Base-by-base conservation (phyloP, 2,888 invertebrate genomes). In the Aphidius colemani region DNA sequence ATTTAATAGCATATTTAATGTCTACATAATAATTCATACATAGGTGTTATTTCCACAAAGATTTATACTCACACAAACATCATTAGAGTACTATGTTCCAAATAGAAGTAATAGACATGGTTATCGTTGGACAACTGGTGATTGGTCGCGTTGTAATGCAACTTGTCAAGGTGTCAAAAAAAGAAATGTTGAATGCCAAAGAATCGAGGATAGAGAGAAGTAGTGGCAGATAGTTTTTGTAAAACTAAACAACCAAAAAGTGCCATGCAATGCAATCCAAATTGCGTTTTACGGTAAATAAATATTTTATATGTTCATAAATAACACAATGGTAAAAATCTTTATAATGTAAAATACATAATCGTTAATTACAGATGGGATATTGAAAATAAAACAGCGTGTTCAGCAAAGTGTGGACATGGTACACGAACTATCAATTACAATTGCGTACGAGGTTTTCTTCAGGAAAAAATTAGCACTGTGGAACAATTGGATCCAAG, bases 331-430 rank as follows among this genome's bases (percentile, higher is more conserved):
- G 13, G 2, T 18, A 1, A 1, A 1, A 1, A 18, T 18, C 1
- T 18, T 18, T 18, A 18, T 18, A 18, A 18, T 18, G 2, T 18
- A 18, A 18, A 18, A 18, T 30, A 30, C 13, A 10, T 7, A 11
- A 39, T 9, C 2, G 5, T 30, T 45, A 40, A 40, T 41, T 55
- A 55, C 72, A 87, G 87, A 51, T 90, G 90, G 90, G 83, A 85
- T 61, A 79, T 85, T 7, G 80, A 81, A 2, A 83, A 84, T 3
- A 82, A 83, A 63, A 87, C 88, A 0, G 88, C 89, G 67, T 93
- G 93, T 76, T 90, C 91, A 1, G 86, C 85, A 0, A 82, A 86
- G 45, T 93, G 93, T 77, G 93, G 92, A 2, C 84, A 84, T 65
- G 93, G 93, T 4, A 81, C 84, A 11, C 85, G 88, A 2, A 84